Evolutionary conservation across 2,888 invertebrate genomes (phyloP).

Genomic region (Amblyjoppa fuscipennis): DNA sequence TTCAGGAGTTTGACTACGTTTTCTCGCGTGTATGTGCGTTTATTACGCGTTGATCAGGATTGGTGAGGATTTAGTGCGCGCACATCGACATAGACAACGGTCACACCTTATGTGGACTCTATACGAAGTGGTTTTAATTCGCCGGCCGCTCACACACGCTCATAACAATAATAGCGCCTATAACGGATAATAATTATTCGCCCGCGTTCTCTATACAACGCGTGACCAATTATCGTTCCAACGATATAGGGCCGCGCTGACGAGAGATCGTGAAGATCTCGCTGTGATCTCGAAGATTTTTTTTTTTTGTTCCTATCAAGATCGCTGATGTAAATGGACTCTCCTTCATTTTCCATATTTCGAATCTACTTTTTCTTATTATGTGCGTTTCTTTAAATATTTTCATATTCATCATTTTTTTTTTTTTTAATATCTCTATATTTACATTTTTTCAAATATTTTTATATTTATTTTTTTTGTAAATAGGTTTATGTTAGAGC

Average conservation of each 20-base stretch:
- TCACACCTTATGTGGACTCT: neutral
- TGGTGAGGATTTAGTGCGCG: neutral
- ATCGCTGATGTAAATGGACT: slow-evolving; percentile 15
- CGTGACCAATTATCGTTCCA: slow-evolving; percentile 67
- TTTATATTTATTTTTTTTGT: no score
- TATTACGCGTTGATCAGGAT: slow-evolving; percentile 13
- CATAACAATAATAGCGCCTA: slow-evolving; percentile 39
- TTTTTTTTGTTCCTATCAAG: slow-evolving; percentile 14
- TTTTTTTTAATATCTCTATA: no score
- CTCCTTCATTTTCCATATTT: neutral
- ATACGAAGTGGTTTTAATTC: slow-evolving; percentile 52
- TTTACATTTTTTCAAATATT: neutral
- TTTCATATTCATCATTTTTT: no score
- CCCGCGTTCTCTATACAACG: slow-evolving; percentile 52
- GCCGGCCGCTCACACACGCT: slow-evolving; percentile 20
- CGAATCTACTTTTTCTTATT: neutral
- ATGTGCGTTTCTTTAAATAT: neutral
- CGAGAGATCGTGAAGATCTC: slow-evolving; percentile 35
- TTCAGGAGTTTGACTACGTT: slow-evolving; percentile 75
- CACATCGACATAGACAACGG: neutral
- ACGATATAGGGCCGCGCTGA: slow-evolving; percentile 49
- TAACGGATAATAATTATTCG: slow-evolving; percentile 34
- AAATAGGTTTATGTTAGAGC: no score
- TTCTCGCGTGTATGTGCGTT: slow-evolving; percentile 18
- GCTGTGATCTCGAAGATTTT: slow-evolving; percentile 19